phyloP scores from a whole-genome alignment of 2,888 invertebrate genomes.

The Coronaproctus castanopsis region DNA sequence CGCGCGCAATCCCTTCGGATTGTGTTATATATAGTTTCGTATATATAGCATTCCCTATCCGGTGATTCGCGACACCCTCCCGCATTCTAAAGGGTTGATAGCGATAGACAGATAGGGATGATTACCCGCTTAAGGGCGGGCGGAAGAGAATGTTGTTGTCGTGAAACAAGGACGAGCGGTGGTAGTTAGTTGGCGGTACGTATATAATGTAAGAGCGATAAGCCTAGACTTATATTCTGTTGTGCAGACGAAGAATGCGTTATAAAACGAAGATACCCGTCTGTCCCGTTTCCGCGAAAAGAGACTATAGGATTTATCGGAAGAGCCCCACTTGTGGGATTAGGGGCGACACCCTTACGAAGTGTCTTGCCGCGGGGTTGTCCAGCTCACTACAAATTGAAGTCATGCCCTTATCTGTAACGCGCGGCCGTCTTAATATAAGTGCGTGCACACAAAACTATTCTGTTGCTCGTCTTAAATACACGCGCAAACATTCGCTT shows the following conservation, averaged over 20 bases:
- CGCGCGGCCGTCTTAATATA: slow-evolving; percentile 2
- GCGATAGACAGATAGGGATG: not conserved
- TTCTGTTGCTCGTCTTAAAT: not conserved
- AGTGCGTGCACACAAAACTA: not conserved
- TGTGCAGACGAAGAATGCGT: too few relatives aligned
- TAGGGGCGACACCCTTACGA: slow-evolving; percentile 11
- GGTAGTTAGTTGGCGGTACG: not conserved
- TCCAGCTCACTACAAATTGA: slow-evolving; percentile 14
- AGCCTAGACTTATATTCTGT: too few relatives aligned
- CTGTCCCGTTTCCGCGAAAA: too few relatives aligned
- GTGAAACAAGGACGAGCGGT: too few relatives aligned
- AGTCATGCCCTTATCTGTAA: slow-evolving; percentile 14
- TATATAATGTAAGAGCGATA: too few relatives aligned
- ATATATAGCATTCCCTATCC: too few relatives aligned
- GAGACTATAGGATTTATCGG: slow-evolving; percentile 12
- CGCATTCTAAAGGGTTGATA: not conserved
- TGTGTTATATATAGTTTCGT: too few relatives aligned
- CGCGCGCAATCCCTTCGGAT: not conserved
- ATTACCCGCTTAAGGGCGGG: not conserved
- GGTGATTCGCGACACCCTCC: too few relatives aligned
- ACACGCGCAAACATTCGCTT: not conserved
- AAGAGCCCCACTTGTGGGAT: slow-evolving; percentile 14
- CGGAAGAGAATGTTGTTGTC: too few relatives aligned
- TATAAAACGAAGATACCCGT: too few relatives aligned
- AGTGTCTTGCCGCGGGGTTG: slow-evolving; percentile 4